Base-by-base conservation (phyloP, 2,888 invertebrate species). In the Protophormia terraenovae region DNA sequence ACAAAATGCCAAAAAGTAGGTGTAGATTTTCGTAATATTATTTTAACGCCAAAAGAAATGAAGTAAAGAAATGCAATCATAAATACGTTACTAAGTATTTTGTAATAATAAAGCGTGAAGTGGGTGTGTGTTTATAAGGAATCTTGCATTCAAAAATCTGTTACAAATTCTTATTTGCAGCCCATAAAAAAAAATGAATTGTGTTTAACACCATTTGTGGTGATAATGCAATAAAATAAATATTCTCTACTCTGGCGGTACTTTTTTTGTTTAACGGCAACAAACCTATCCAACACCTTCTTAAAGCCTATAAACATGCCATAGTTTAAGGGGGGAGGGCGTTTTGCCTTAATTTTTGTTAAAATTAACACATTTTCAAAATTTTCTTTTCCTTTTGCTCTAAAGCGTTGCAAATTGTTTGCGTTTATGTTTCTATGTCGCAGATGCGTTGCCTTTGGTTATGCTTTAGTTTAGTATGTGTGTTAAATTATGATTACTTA, bases 81-180 rank as follows among this genome's bases (percentile, higher is more conserved):
- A 60, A 14, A 27, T 41, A 12, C 14, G 12, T 22, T 16, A 58
- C 55, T 83, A 24, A 12, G 24, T 66, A 5, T 7, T 22, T 19
- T 47, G 22, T 50, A 24, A 50, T 82, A 75, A 85, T 64, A 66
- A 58, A 71, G 78, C 82, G 82, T 85, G 85, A 85, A 85, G 85
- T 85, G 85, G 85, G 85, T 82, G 85, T 85, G 75, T 69, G 45
- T 58, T 79, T 55, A 27, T 38, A 24, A 47, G 24, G 78, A 55
- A 82, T 69, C 47, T 53, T 62, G 62, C 60, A 77, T 58, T 82
- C 75, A 71, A 75, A 79, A 85, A 85, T 85, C 82, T 85, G 85
- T 82, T 85, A 82, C 82, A 75, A 85, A 81, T 85, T 69, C 62
- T 50, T 75, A 79, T 85, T 85, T 73, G 69, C 78, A 67, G 66